Evolutionary conservation across 2,888 invertebrate genomes (phyloP).

Genomic region (Brachyptera putata): DNA sequence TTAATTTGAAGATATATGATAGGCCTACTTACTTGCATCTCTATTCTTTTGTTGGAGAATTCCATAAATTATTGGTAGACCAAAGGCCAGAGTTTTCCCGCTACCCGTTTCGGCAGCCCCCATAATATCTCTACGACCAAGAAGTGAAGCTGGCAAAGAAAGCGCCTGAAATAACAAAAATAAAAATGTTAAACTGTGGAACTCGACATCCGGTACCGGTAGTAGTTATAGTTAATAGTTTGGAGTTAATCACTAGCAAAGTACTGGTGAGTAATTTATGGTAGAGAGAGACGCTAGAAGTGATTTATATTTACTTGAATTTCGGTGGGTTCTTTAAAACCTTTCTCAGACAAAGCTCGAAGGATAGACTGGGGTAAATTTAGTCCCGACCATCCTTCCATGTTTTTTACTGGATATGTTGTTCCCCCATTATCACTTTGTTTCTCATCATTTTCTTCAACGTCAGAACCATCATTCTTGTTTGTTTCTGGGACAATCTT

Average conservation of each 20-base stretch:
- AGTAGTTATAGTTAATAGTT: too few relatives aligned
- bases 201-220: background rate
- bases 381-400: conserved; percentile 61
- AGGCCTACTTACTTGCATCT: too few relatives aligned
- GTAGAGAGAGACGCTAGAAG: too few relatives aligned
- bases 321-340: conserved; percentile 78
- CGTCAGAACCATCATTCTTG: conserved; percentile 34
- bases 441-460: conserved; percentile 24
- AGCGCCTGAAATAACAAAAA: conserved; percentile 44
- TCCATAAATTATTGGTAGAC: conserved; percentile 85
- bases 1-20: too few relatives aligned
- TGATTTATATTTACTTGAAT: conserved; percentile 72
- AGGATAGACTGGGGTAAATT: conserved; percentile 67
- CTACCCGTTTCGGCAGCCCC: conserved; percentile 99
- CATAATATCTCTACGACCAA: conserved; percentile 84
- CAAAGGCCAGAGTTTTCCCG: conserved; percentile 97
- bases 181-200: background rate
- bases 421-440: background rate
- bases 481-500: too few relatives aligned
- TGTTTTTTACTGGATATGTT: conserved; percentile 46
- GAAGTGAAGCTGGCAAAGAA: conserved; percentile 76
- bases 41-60: conserved; percentile 67
- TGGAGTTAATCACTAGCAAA: too few relatives aligned
- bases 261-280: too few relatives aligned
- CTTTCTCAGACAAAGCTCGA: conserved; percentile 67